phyloP scores from a whole-genome alignment of 2,113 vertebrate species.

The Pygoscelis antarcticus region DNA sequence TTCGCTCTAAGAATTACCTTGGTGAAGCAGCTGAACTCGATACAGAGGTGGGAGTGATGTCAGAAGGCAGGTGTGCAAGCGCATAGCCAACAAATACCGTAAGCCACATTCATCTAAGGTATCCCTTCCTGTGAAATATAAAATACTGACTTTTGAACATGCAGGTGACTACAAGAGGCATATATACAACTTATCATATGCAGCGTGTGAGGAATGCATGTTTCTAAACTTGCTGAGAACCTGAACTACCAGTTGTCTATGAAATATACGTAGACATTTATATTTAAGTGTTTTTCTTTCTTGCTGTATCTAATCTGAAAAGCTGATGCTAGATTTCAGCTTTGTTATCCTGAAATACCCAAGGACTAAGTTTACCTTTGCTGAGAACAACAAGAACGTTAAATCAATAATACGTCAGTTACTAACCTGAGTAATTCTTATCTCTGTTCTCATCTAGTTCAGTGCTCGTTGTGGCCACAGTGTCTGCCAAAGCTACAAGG shows the following conservation, averaged over 20 bases:
- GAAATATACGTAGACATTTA: neutral
- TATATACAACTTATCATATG: neutral
- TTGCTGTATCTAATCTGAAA: neutral
- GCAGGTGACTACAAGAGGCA: neutral
- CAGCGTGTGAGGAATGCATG: neutral
- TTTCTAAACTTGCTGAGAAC: neutral
- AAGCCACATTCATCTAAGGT: constrained; percentile 95
- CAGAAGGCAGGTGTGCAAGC: constrained; percentile 93
- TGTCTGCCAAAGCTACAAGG: constrained; percentile 95
- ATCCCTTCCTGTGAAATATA: constrained; percentile 83
- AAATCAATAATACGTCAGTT: neutral
- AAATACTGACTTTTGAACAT: neutral
- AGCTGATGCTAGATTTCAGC: neutral
- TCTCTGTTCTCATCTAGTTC: constrained; percentile 89
- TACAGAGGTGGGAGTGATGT: constrained; percentile 95
- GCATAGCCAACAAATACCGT: constrained; percentile 94
- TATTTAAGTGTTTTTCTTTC: neutral
- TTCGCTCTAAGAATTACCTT: constrained; percentile 77
- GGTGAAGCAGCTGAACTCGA: constrained; percentile 93
- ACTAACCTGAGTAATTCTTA: constrained; percentile 89
- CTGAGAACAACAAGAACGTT: neutral
- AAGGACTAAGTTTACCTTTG: neutral
- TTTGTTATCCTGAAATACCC: neutral
- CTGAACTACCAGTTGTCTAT: neutral
- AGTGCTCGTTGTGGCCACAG: constrained; percentile 93